These are phyloP conservation scores for Oreochromis niloticus DNA, from an alignment of 2,113 vertebrate species.

Conservation along the genomic window DNA sequence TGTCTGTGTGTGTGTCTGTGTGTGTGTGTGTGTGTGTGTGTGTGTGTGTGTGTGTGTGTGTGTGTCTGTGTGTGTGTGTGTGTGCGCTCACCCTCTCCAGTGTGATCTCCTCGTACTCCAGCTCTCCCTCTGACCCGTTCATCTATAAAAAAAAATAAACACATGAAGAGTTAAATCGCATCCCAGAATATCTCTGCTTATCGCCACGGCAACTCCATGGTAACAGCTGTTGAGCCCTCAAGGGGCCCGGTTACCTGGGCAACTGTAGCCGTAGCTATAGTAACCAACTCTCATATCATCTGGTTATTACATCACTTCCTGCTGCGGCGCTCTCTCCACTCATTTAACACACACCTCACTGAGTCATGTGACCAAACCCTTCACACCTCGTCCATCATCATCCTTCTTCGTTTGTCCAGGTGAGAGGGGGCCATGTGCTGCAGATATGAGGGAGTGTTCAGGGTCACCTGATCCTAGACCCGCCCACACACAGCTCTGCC, in stretches of 20 bases:
- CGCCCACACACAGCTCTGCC: too few relatives aligned
- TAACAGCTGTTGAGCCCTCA: constrained; percentile 60
- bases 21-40: too few relatives aligned
- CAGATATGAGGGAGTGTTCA: too few relatives aligned
- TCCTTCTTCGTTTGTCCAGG: neutral
- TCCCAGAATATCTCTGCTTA: neutral
- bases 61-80: too few relatives aligned
- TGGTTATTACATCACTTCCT: constrained; percentile 36
- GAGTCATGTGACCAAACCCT: neutral
- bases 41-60: too few relatives aligned
- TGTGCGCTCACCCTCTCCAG: too few relatives aligned
- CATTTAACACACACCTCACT: neutral
- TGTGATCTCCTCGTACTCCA: too few relatives aligned
- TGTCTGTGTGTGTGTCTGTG: too few relatives aligned
- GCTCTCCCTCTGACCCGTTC: too few relatives aligned
- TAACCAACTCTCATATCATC: neutral
- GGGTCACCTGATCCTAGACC: too few relatives aligned
- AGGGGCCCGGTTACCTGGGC: constrained; percentile 51
- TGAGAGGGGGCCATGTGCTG: neutral
- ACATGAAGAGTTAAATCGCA: neutral
- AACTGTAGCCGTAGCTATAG: constrained; percentile 49
- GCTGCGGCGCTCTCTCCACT: neutral
- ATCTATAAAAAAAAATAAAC: too few relatives aligned
- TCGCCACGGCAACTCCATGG: constrained; percentile 60
- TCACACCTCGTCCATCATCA: accelerated